Conservation (phyloP, 2,113 vertebrate genomes). For the Pluvialis apricaria region DNA sequence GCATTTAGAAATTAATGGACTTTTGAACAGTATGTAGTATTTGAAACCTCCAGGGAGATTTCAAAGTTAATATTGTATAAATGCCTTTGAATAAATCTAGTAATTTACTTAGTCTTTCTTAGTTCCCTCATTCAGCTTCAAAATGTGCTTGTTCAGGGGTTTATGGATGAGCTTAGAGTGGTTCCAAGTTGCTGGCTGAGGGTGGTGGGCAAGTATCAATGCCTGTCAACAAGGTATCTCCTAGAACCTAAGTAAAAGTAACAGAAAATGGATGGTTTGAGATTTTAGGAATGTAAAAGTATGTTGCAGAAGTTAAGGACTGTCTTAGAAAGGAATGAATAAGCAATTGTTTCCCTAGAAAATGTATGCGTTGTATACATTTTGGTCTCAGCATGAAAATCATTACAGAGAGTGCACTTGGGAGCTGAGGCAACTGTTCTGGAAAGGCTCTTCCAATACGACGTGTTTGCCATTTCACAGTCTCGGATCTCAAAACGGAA, state of each 20-base stretch:
- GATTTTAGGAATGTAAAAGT: not conserved
- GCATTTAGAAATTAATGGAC: slow-evolving; percentile 11
- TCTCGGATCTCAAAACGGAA: not conserved
- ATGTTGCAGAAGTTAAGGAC: not conserved
- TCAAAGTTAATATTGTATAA: slow-evolving; percentile 25
- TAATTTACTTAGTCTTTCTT: not conserved
- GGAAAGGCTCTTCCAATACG: slow-evolving; percentile 27
- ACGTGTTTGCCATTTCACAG: slow-evolving; percentile 44
- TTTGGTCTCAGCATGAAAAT: slow-evolving; percentile 50
- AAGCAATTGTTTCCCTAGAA: slow-evolving; percentile 15
- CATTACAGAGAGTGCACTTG: slow-evolving; percentile 18
- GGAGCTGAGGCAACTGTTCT: slow-evolving; percentile 40
- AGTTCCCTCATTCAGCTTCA: not conserved
- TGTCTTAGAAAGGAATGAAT: not conserved
- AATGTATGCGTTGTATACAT: not conserved
- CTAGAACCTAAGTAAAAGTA: not conserved
- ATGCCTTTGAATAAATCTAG: not conserved
- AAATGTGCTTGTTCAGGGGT: not conserved
- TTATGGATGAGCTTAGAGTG: not conserved
- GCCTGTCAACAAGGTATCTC: not conserved
- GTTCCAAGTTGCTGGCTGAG: not conserved
- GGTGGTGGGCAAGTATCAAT: not conserved
- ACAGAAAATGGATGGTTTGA: not conserved
- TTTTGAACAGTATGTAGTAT: not conserved
- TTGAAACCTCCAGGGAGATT: slow-evolving; percentile 7